These are phyloP conservation scores for Sylvilagus bachmani DNA, from an alignment of 2,113 vertebrate genomes.

Conservation along the genomic window DNA sequence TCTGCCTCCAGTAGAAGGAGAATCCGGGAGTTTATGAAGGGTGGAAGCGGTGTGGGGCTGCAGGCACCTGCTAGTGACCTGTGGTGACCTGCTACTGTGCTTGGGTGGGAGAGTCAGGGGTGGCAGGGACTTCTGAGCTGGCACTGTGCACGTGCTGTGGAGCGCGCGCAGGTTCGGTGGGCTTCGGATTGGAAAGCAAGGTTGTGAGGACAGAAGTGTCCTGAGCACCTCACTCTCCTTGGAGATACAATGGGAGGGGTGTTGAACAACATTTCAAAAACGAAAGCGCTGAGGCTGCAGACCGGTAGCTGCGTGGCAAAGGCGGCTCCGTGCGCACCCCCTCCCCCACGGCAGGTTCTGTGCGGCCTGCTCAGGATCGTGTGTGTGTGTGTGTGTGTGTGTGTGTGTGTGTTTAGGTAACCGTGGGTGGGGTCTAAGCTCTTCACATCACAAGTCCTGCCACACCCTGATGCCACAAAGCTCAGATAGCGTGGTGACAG, in stretches of 20 bases:
- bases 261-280: not conserved
- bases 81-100: not conserved
- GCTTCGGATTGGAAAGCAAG: not conserved
- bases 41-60: not conserved
- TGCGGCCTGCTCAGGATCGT: not conserved
- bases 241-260: not conserved
- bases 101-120: accelerated
- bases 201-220: not conserved
- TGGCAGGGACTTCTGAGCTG: not conserved
- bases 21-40: not conserved
- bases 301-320: too few species aligned
- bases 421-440: not conserved
- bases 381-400: not conserved
- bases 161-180: not conserved
- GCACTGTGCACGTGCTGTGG: accelerated
- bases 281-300: not conserved
- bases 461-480: not conserved
- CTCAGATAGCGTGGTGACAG: not conserved
- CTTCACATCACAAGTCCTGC: not conserved
- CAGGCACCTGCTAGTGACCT: not conserved
- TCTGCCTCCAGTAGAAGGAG: not conserved
- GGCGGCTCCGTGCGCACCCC: not conserved
- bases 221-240: not conserved
- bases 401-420: not conserved
- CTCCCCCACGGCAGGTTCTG: too few species aligned